Evolutionary conservation across 2,113 vertebrate species (phyloP), one percentile per base, ranked within the genome.

Genomic region (Athene noctua): DNA sequence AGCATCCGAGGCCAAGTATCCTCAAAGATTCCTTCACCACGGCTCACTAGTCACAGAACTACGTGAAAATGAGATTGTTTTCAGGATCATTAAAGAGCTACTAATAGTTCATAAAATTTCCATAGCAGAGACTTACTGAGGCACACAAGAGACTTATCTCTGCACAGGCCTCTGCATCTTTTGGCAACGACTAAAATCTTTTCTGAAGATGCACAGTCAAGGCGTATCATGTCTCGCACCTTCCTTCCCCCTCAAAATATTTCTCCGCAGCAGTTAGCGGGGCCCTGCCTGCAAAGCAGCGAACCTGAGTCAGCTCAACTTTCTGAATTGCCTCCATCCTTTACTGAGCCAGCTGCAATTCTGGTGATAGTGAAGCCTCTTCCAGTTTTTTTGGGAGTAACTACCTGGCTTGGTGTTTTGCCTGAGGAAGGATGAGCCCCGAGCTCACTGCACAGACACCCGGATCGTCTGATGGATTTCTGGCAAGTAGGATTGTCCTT

Each of bases 1-100:
- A 32, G 72, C 72, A 27, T 8, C 89, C 10, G 3, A 26, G 86
- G 58, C 81, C 3, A 13, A 84, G 85, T 0, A 34, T 36, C 94
- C 94, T 84, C 81, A 23, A n/a, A 70, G 80, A 70, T 87, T 16
- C 68, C 87, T 70, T 9, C 5, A 6, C 34, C 49, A 8, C 1
- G 27, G 90, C 92, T 94, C 36, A 2, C 20, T 5, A 4, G 83
- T 15, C 84, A 16, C 63, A 22, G 87, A 62, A 34, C 51, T 1
- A 32, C 73, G 80, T 16, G 94, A 62, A 78, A 87, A 91, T 63
- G 95, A 84, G 92, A 54, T 11, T 29, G 65, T 95, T 92, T 74
- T 91, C 85, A 63, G 94, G 77, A 32, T 62, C 90, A 74, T 92
- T 94, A 88, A 65, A 67, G 40, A 47, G 22, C 82, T 23, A 5